Conservation (phyloP, 2,113 vertebrate species). For the Megaceryle maxima region DNA sequence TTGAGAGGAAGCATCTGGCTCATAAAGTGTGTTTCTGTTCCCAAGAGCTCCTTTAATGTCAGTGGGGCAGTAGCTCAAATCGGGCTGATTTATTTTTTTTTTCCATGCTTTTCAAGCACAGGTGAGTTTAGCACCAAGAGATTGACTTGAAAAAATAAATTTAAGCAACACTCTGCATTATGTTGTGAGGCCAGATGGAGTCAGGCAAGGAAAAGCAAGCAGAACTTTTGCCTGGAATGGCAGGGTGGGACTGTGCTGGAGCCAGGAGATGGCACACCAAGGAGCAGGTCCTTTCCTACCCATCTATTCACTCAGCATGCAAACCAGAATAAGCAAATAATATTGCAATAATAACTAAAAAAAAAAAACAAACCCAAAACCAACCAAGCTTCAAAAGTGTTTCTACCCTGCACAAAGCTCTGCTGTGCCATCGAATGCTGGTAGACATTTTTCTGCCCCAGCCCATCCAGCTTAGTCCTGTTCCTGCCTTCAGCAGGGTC, state of each 20-base stretch:
- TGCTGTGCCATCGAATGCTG: background rate
- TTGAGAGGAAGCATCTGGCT: background rate
- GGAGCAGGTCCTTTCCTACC: background rate
- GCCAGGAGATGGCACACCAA: accelerated
- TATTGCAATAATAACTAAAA: background rate
- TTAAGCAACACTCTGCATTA: accelerated
- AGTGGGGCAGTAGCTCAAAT: accelerated
- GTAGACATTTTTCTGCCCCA: background rate
- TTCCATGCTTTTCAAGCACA: background rate
- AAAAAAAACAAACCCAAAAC: too few species aligned
- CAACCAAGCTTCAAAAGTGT: background rate
- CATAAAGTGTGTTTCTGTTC: background rate
- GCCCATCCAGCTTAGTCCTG: background rate
- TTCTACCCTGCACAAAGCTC: background rate
- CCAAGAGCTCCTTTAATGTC: background rate
- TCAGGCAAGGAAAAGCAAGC: background rate
- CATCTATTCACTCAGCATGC: background rate
- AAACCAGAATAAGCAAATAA: too few species aligned
- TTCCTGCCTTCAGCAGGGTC: too few species aligned
- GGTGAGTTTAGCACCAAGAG: background rate
- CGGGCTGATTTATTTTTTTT: accelerated
- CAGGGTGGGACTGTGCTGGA: accelerated
- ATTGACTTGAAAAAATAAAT: too few species aligned
- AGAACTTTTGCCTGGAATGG: background rate
- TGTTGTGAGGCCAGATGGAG: background rate